Evolutionary conservation across 1,140 invertebrate species (phyloP).

Genomic region (Dermatophagoides farinae): DNA sequence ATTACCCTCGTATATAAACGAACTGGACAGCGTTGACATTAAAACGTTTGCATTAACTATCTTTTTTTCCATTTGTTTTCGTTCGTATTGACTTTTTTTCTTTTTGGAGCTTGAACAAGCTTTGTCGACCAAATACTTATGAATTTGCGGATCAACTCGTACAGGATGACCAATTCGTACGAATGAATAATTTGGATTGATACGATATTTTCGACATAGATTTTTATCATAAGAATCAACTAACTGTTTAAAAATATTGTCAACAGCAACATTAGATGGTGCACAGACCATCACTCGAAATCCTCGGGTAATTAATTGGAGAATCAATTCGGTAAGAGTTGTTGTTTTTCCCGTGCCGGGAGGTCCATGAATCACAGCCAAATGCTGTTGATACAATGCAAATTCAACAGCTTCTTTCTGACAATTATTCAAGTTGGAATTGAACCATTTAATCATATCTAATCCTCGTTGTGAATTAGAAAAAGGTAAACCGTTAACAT

Average conservation of each 20-base stretch:
- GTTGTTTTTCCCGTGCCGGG: slow-evolving; percentile 45
- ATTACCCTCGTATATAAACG: slow-evolving; percentile 29
- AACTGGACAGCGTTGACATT: slow-evolving; percentile 31
- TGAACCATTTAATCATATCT: slow-evolving; percentile 12
- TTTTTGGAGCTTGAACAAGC: slow-evolving; percentile 29
- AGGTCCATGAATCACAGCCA: slow-evolving; percentile 34
- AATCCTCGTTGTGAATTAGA: neutral
- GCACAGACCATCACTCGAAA: slow-evolving; percentile 36
- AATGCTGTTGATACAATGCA: slow-evolving; percentile 32
- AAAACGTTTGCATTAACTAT: slow-evolving; percentile 30
- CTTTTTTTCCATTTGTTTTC: slow-evolving; percentile 26
- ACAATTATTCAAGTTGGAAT: slow-evolving; percentile 29
- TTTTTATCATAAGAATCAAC: slow-evolving; percentile 21
- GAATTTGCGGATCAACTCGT: slow-evolving; percentile 29
- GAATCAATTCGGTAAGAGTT: slow-evolving; percentile 39
- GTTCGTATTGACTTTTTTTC: slow-evolving; percentile 29
- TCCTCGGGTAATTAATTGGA: slow-evolving; percentile 27
- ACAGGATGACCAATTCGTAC: slow-evolving; percentile 39
- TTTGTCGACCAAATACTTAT: slow-evolving; percentile 35
- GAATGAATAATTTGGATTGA: slow-evolving; percentile 32
- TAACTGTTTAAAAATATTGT: slow-evolving; percentile 36
- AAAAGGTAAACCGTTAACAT: neutral
- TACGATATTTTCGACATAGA: slow-evolving; percentile 35
- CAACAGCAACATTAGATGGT: slow-evolving; percentile 43
- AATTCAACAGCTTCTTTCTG: slow-evolving; percentile 36